A percentile compares a stretch with the other conserved stretches of the same genome.
These are phyloP conservation scores for Rhagonycha lutea DNA, from an alignment of 2,888 invertebrate species.

Conservation along the genomic window DNA sequence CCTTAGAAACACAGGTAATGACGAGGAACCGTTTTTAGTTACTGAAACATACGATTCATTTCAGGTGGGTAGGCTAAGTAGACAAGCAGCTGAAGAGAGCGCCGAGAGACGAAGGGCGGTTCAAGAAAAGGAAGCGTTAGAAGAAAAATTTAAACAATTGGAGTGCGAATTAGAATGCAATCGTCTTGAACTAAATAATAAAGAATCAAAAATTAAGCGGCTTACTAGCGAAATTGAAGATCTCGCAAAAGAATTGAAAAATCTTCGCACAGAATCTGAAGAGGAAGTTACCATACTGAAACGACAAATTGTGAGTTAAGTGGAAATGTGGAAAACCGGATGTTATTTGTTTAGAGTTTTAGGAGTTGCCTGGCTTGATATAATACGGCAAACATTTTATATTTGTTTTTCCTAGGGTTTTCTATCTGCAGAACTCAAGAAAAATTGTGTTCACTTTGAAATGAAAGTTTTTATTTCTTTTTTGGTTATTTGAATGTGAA, in stretches of 20 bases:
- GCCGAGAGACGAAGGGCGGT: constrained; percentile 77
- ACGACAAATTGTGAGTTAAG: constrained; percentile 63
- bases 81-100: constrained; percentile 84
- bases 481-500: background rate
- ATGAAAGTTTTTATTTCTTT: background rate
- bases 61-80: constrained; percentile 76
- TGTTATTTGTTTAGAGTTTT: background rate
- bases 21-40: background rate
- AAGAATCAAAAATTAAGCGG: constrained; percentile 73
- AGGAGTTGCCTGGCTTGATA: background rate
- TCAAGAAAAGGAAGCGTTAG: constrained; percentile 67
- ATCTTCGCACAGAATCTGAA: constrained; percentile 57
- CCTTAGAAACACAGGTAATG: constrained; percentile 85
- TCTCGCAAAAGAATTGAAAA: constrained; percentile 67
- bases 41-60: background rate
- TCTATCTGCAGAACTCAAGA: background rate
- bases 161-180: constrained; percentile 70
- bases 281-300: constrained; percentile 60
- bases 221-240: constrained; percentile 75
- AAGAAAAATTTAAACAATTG: constrained; percentile 66
- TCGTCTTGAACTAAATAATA: constrained; percentile 67
- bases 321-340: constrained; percentile 8
- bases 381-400: background rate
- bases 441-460: background rate
- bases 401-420: background rate